Evolutionary conservation across 2,888 invertebrate genomes (phyloP), one percentile per base, ranked within the genome.

Genomic region (Conchocele bisecta): DNA sequence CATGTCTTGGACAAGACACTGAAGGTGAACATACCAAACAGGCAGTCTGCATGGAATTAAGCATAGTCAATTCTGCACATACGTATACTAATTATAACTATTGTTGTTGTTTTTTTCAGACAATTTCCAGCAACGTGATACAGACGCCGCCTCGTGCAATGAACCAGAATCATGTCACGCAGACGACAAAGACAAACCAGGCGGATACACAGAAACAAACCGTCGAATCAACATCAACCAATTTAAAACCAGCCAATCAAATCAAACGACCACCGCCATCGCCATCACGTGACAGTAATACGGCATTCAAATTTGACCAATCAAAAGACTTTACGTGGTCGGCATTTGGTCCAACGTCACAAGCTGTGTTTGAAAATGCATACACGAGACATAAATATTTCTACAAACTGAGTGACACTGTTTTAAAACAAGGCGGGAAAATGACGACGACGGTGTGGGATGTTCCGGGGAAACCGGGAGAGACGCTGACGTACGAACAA

Each of bases 401-500:
- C 68, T 83, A 83, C 73, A 78, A 82, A 58, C 75, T 87, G 28
- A 83, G 85, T 71, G 81, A 82, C 69, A 79, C 75, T 53, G 69
- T 88, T 24, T 65, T 87, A 29, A 81, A 85, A 67, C 85, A 88
- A 63, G 86, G 86, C 5, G 82, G 72, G 28, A 75, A 78, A 48
- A 81, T 88, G 73, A 86, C 86, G 50, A 75, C 84, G 31, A 79
- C 79, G 24, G 84, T 88, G 3, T 81, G 85, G 78, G 86, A 87
- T 48, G 78, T 82, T 17, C 80, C 85, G 22, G 83, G 84, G 20
- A 86, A 83, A 59, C 80, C 85, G 2, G 85, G 86, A 6, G 88
- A 88, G 48, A 82, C 82, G 6, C 69, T 88, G 58, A 83, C 85
- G 1, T 88, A 88, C 53, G 88, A 88, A 73, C 87, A 87, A 57